phyloP scores from a whole-genome alignment of 92 coral and sea anemone species.

The Hydrozoanthus gracilis region DNA sequence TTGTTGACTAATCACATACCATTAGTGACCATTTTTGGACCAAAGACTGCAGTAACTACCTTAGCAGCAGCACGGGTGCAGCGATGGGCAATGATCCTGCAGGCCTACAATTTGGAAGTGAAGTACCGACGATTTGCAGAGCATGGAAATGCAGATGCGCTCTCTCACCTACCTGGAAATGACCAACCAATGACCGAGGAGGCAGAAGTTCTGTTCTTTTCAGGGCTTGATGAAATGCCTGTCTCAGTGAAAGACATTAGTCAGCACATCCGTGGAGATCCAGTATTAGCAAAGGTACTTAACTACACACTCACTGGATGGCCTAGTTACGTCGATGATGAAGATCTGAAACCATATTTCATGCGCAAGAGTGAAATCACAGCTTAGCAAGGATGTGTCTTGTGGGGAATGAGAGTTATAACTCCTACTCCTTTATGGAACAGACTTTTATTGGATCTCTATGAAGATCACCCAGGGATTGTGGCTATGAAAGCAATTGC shows the following conservation, averaged over 20 bases:
- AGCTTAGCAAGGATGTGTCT: slow-evolving; percentile 77
- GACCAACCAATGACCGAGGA: slow-evolving; percentile 39
- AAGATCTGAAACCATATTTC: slow-evolving; percentile 62
- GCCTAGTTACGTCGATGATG: slow-evolving; percentile 57
- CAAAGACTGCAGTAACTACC: slow-evolving; percentile 40
- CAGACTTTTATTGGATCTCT: slow-evolving; percentile 58
- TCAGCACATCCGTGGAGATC: slow-evolving; percentile 63
- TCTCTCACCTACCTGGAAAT: slow-evolving; percentile 57
- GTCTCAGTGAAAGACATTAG: slow-evolving; percentile 58
- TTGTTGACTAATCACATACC: slow-evolving; percentile 59
- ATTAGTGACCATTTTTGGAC: slow-evolving; percentile 57
- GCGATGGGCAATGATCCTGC: slow-evolving; percentile 59
- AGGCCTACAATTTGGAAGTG: slow-evolving; percentile 60
- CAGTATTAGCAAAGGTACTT: slow-evolving; percentile 61
- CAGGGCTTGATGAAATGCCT: slow-evolving; percentile 59
- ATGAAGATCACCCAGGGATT: slow-evolving; percentile 71
- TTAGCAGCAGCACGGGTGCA: slow-evolving; percentile 58
- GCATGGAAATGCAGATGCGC: slow-evolving; percentile 66
- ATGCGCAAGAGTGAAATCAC: slow-evolving; percentile 58
- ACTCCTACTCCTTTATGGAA: slow-evolving; percentile 49
- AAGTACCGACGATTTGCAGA: slow-evolving; percentile 53
- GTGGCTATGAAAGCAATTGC: slow-evolving; percentile 33
- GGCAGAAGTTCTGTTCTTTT: slow-evolving; percentile 55
- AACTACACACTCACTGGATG: slow-evolving; percentile 63
- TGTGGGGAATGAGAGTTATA: slow-evolving; percentile 75